Base-by-base conservation (phyloP, 2,888 invertebrate species). In the Stegophylla sp. region DNA sequence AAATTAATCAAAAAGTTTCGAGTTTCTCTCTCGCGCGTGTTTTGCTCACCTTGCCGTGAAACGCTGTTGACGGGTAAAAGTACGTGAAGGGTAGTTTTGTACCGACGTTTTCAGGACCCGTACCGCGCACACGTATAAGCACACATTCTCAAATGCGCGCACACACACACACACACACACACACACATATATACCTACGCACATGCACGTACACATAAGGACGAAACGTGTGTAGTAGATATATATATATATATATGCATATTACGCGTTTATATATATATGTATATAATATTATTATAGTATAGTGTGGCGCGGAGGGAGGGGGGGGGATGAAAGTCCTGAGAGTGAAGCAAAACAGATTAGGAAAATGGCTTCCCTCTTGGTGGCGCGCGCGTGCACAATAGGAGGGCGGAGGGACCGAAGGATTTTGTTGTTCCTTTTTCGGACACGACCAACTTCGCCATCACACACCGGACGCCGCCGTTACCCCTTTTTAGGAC, bases 341-440 rank as follows among this genome's bases (percentile, higher is more conserved):
- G 79, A 79, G 79, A 71, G 71, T 61, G 79, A 71, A 63, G 79
- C 71, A 20, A 79, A 79, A 51, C 59, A 69, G 79, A 69, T 69
- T 79, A 69, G 69, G 79, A 69, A 79, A 79, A 79, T 69, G 67
- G 79, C 59, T 56, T 61, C 69, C 71, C 79, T 61, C 79, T 79
- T 79, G 79, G 79, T 66, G 41, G 13, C 43, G 67, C 66, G 13
- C 43, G 67, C 66, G 48, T 56, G 66, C 56, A 63, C 63, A 63
- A 79, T 63, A 71, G 79, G 41, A 79, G 69, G 79, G 48, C 26
- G 63, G 79, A 79, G 79, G 79, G 61, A 20, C 69, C 79, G 13
- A 63, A 79, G 79, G 79, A 79, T 79, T 79, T 71, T 63, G 79
- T 79, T 71, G 79, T 79, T 79, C 79, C 71, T 79, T 79, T 79